These are phyloP conservation scores for Parascotia fuliginaria DNA, from an alignment of 2,888 invertebrate species.

Conservation along the genomic window DNA sequence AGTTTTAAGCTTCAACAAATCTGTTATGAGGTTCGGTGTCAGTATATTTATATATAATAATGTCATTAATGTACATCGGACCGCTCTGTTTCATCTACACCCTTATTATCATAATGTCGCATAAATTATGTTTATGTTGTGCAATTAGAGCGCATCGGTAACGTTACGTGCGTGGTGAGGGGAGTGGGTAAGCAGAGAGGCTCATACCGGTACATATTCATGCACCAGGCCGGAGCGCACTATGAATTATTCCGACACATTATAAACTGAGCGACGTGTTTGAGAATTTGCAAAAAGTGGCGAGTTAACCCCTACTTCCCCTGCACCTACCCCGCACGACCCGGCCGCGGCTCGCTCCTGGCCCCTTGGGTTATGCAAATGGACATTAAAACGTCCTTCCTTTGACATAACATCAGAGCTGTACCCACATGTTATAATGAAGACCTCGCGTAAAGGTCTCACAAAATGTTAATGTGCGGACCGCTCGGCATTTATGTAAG, in stretches of 20 bases:
- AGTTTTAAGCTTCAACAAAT: too few relatives aligned
- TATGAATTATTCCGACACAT: conserved; percentile 59
- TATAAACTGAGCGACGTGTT: conserved; percentile 45
- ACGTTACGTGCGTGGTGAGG: background rate
- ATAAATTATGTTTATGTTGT: background rate
- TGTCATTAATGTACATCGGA: too few relatives aligned
- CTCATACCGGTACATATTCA: conserved; percentile 48
- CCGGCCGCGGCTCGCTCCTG: background rate
- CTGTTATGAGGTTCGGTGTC: too few relatives aligned
- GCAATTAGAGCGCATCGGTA: background rate
- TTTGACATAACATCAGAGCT: conserved; percentile 1
- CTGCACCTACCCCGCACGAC: background rate
- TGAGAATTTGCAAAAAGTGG: conserved; percentile 35
- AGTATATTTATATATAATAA: background rate
- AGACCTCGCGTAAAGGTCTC: background rate
- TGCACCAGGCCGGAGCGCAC: conserved; percentile 38
- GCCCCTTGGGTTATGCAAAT: conserved; percentile 4
- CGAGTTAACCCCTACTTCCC: background rate
- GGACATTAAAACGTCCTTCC: conserved; percentile 2
- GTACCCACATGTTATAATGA: background rate
- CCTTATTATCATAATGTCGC: background rate
- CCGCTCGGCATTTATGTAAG: too few relatives aligned
- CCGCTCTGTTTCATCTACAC: background rate
- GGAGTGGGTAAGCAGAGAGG: too few relatives aligned
- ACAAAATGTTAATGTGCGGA: background rate